A percentile compares a stretch with the other conserved stretches of the same genome.
phyloP scores from a whole-genome alignment of 2,797 vertebrate genomes.

The Manis pentadactyla region DNA sequence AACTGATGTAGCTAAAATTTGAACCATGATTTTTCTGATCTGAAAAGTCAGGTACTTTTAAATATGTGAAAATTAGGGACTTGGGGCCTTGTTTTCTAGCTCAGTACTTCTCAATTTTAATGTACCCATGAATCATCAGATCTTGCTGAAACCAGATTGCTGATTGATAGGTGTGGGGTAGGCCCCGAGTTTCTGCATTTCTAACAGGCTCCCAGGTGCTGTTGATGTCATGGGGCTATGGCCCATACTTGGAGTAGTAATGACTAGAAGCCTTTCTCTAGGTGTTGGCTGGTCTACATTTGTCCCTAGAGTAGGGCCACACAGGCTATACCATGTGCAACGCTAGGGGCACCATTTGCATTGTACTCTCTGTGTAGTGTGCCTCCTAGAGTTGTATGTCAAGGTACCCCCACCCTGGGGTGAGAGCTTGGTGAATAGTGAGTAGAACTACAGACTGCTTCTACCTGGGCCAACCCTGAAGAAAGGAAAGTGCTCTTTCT shows the following conservation, averaged over 20 bases:
- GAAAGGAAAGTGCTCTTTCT: constrained; percentile 4
- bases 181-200: constrained; percentile 11
- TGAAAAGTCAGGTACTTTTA: neutral
- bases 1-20: constrained; percentile 16
- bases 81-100: neutral
- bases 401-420: neutral
- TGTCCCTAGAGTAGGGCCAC: neutral
- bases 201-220: neutral
- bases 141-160: constrained; percentile 22
- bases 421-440: neutral
- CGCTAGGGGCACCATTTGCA: neutral
- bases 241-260: neutral
- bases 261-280: neutral
- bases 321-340: neutral
- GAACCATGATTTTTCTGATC: constrained; percentile 39
- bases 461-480: constrained; percentile 25
- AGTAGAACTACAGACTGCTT: neutral
- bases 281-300: neutral
- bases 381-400: neutral
- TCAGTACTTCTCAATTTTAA: neutral
- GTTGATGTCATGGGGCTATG: neutral
- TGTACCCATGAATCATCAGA: neutral
- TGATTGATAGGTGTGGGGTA: neutral
- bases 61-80: neutral
- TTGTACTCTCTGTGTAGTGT: neutral